Evolutionary conservation across 1,140 invertebrate genomes (phyloP).

Genomic region (Planococcus citri): DNA sequence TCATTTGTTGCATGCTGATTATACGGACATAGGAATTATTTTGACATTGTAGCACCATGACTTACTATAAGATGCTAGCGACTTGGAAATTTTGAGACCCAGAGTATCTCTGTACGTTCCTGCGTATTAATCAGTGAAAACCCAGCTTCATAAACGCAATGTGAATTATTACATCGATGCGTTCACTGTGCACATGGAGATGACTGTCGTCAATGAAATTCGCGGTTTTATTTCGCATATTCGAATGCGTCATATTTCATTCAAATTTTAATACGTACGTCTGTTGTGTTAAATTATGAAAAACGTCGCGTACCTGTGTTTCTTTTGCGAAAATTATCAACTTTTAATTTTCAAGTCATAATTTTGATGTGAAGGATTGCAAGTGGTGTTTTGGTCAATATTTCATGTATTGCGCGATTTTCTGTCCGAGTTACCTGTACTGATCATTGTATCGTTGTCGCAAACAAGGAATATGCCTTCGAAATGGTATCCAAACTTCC

Average conservation of each 20-base stretch:
- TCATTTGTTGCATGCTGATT: neutral
- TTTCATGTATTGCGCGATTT: neutral
- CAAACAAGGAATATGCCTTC: conserved; percentile 29
- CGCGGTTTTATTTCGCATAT: too few relatives aligned
- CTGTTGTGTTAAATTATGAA: too few relatives aligned
- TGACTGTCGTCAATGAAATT: neutral
- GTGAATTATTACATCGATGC: neutral
- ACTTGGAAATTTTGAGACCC: too few relatives aligned
- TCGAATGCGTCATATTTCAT: too few relatives aligned
- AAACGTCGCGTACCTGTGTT: too few relatives aligned
- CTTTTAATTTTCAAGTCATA: neutral
- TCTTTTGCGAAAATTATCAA: neutral
- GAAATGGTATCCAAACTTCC: conserved; percentile 28
- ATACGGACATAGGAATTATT: neutral
- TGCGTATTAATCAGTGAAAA: too few relatives aligned
- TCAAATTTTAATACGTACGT: too few relatives aligned
- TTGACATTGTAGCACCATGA: neutral
- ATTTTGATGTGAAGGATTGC: neutral
- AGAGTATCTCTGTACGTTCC: too few relatives aligned
- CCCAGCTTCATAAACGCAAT: neutral
- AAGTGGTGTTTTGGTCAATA: too few relatives aligned
- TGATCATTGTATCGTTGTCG: neutral
- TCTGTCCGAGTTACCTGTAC: neutral
- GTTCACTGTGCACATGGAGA: neutral
- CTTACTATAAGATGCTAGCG: neutral